A percentile compares a stretch with the other conserved stretches of the same genome.
These are phyloP conservation scores for Mylabris sibirica DNA, from an alignment of 2,888 invertebrate genomes.

Conservation along the genomic window DNA sequence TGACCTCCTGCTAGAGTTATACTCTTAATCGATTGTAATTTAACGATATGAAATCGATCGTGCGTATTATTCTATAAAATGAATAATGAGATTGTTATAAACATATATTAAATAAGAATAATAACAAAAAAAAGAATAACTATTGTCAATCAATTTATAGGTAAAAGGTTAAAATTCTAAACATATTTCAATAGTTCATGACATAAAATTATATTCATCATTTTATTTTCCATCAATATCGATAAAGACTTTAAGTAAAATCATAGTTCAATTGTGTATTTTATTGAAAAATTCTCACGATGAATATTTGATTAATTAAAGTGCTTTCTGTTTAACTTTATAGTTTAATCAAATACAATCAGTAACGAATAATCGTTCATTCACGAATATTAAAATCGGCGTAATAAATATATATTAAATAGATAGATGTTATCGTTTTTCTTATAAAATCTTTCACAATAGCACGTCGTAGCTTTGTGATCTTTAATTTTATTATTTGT, in stretches of 20 bases:
- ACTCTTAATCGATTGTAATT: conserved; percentile 54
- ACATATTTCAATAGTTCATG: conserved; percentile 34
- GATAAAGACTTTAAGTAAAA: conserved; percentile 29
- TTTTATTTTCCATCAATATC: conserved; percentile 29
- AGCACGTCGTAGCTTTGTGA: not conserved
- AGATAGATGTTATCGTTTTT: not conserved
- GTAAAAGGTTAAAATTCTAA: conserved; percentile 32
- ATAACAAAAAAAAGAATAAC: conserved; percentile 13
- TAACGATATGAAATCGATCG: conserved; percentile 52
- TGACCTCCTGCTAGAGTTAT: conserved; percentile 46
- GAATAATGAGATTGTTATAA: conserved; percentile 38
- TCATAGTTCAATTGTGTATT: conserved; percentile 8
- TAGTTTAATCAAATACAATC: not conserved
- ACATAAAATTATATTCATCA: conserved; percentile 30
- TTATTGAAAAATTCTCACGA: not conserved
- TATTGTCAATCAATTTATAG: conserved; percentile 25
- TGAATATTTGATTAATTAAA: not conserved
- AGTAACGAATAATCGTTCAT: not conserved
- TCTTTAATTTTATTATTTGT: not conserved
- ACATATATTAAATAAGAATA: conserved; percentile 27
- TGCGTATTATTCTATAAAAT: conserved; percentile 39
- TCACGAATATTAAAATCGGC: not conserved
- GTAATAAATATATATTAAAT: not conserved
- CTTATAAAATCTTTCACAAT: conserved; percentile 1
- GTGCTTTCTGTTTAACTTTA: not conserved